These are phyloP conservation scores for Brachionus plicatilis DNA, from an alignment of 1,140 invertebrate genomes.

Conservation along the genomic window DNA sequence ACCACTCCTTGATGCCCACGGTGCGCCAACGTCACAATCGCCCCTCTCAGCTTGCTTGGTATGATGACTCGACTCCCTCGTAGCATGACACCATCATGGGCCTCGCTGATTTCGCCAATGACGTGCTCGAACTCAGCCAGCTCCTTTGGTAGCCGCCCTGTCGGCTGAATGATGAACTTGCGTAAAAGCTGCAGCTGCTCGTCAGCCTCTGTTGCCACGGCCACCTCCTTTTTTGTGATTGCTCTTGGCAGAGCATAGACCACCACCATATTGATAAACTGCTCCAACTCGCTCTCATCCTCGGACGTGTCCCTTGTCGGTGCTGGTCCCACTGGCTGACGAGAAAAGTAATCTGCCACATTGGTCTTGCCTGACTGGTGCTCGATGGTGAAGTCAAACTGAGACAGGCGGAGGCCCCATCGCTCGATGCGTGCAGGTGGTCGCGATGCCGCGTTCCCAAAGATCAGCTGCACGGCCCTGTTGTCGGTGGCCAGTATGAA, in stretches of 20 bases:
- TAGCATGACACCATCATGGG: background rate
- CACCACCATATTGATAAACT: background rate
- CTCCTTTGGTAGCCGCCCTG: background rate
- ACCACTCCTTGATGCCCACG: background rate
- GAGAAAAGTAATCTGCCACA: background rate
- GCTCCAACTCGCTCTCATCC: background rate
- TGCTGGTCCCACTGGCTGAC: background rate
- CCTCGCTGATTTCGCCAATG: background rate
- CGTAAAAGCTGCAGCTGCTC: background rate
- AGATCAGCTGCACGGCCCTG: background rate
- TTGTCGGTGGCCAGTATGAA: slow-evolving; percentile 20
- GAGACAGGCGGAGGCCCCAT: background rate
- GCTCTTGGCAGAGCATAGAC: background rate
- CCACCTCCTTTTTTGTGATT: background rate
- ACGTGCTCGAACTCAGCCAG: background rate
- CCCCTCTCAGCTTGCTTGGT: background rate
- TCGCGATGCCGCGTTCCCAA: background rate
- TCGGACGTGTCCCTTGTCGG: background rate
- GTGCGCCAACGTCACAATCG: background rate
- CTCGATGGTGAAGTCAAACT: background rate
- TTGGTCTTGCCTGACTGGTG: background rate
- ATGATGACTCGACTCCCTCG: background rate
- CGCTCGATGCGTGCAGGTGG: background rate
- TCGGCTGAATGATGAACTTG: background rate
- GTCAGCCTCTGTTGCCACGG: background rate